phyloP scores from a whole-genome alignment of 2,888 invertebrate species.

The Hypomecis punctinalis region DNA sequence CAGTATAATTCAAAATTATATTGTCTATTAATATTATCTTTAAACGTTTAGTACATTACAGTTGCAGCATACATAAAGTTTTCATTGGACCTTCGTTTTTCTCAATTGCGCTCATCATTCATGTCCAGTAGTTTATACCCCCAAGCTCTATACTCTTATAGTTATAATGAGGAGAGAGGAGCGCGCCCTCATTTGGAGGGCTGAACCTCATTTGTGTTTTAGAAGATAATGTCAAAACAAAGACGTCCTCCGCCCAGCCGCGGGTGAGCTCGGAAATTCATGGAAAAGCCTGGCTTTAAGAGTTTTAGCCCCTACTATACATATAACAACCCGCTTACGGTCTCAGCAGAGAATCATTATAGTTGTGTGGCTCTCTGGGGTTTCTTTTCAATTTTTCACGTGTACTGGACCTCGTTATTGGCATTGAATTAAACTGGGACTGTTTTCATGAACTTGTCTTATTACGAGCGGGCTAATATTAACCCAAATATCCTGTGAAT shows the following conservation, averaged over 20 bases:
- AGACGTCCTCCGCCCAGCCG: conserved; percentile 28
- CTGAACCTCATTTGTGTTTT: conserved; percentile 44
- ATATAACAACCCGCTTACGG: background rate
- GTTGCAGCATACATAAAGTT: background rate
- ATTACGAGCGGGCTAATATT: too few relatives aligned
- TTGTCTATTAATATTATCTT: too few relatives aligned
- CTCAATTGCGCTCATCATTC: background rate
- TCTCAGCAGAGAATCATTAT: background rate
- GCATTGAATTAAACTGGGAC: background rate
- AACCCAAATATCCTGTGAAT: too few relatives aligned
- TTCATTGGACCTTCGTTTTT: background rate
- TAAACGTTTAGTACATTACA: too few relatives aligned
- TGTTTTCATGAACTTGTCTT: background rate
- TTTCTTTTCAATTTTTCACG: background rate
- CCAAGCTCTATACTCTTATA: conserved; percentile 26
- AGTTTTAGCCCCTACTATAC: conserved; percentile 19
- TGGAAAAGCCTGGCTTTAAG: conserved; percentile 23
- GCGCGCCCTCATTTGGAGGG: conserved; percentile 36
- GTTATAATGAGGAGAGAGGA: conserved; percentile 37
- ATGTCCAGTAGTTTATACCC: conserved; percentile 4
- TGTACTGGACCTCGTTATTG: background rate
- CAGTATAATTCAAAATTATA: too few relatives aligned
- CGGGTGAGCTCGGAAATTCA: conserved; percentile 23
- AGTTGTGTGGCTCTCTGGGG: background rate
- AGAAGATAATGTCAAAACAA: conserved; percentile 44